These are phyloP conservation scores for Epirrhoe alternata DNA, from an alignment of 2,888 invertebrate species.

Conservation along the genomic window DNA sequence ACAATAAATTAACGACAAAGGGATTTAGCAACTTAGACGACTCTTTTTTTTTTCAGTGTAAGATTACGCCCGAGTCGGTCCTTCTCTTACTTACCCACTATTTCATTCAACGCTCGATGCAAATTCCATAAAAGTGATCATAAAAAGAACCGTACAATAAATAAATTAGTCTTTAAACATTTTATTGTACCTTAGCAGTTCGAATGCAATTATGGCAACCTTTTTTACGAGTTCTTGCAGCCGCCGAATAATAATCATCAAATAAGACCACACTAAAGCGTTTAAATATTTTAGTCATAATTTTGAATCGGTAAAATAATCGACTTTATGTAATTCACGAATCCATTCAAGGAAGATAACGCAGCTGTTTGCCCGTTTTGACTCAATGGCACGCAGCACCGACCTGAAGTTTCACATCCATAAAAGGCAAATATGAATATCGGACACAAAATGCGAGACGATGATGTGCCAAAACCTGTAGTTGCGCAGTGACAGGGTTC, in stretches of 20 bases:
- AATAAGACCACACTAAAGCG: constrained; percentile 29
- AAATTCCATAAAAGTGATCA: constrained; percentile 9
- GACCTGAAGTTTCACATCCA: constrained; percentile 62
- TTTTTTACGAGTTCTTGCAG: constrained; percentile 35
- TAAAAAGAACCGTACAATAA: constrained; percentile 36
- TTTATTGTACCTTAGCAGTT: constrained; percentile 31
- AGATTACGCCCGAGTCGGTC: constrained; percentile 48
- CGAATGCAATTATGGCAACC: constrained; percentile 24
- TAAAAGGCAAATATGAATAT: constrained; percentile 57
- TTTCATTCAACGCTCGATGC: constrained; percentile 13
- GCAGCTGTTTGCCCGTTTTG: constrained; percentile 30
- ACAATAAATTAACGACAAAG: no score
- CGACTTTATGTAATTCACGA: constrained; percentile 37
- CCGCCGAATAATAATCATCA: constrained; percentile 24
- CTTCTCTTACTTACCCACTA: constrained; percentile 46
- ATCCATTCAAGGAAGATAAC: constrained; percentile 35
- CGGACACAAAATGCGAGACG: constrained; percentile 67
- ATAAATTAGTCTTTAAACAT: constrained; percentile 17
- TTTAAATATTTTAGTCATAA: constrained; percentile 28
- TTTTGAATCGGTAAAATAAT: constrained; percentile 31
- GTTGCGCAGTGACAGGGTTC: constrained; percentile 76
- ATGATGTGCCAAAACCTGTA: constrained; percentile 75
- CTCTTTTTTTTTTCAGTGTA: no score
- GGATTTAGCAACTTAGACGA: no score
- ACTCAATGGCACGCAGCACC: constrained; percentile 30